These are phyloP conservation scores for Acrobasis consociella DNA, from an alignment of 2,888 invertebrate genomes.

Conservation along the genomic window DNA sequence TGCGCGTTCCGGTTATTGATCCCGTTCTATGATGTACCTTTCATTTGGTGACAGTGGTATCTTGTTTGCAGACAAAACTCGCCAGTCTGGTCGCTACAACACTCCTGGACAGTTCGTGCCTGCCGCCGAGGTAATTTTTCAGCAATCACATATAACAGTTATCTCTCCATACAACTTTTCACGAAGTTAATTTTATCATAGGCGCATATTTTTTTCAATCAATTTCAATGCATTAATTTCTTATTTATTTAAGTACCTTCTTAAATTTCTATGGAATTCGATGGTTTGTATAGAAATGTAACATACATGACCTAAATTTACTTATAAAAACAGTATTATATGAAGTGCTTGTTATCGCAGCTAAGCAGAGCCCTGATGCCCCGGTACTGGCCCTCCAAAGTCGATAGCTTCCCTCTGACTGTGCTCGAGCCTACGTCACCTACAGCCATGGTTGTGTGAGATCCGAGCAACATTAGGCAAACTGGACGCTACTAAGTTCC, in stretches of 20 bases:
- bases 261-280: neutral
- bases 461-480: slow-evolving; percentile 33
- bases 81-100: slow-evolving; percentile 59
- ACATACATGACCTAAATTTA: neutral
- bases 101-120: slow-evolving; percentile 57
- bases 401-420: slow-evolving; percentile 65
- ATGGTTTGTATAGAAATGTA: neutral
- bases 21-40: neutral
- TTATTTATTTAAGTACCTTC: neutral
- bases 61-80: slow-evolving; percentile 53
- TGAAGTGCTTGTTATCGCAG: slow-evolving; percentile 58
- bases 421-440: slow-evolving; percentile 48
- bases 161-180: neutral
- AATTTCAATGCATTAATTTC: too few species aligned
- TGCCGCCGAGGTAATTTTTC: slow-evolving; percentile 51
- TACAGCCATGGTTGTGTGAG: slow-evolving; percentile 48
- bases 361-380: slow-evolving; percentile 52
- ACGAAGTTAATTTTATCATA: neutral
- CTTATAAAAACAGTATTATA: slow-evolving; percentile 20
- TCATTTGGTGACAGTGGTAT: neutral
- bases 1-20: neutral
- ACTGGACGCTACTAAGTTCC: neutral
- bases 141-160: neutral
- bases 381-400: slow-evolving; percentile 60
- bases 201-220: too few species aligned